Evolutionary conservation across 2,888 invertebrate species (phyloP), one percentile per base, ranked within the genome.

Genomic region (Platycheirus albimanus): DNA sequence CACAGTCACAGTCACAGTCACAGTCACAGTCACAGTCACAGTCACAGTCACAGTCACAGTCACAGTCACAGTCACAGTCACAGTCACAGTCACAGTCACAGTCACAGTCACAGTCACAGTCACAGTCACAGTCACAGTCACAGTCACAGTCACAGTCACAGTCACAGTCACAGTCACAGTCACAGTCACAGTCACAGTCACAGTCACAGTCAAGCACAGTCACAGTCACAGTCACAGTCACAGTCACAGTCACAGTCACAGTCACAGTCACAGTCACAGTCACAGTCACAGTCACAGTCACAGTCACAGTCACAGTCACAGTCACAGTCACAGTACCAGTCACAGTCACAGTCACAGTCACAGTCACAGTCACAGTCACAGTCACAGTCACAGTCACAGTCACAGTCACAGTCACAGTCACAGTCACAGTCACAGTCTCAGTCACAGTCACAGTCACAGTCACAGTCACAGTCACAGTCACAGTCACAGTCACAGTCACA

Each of bases 11-110:
- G 43, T 43, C 43, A 7, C 43, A 43, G 43, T 43, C 43, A 7
- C 43, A 43, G 43, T 43, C 43, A 7, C 43, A 43, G 43, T 43
- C 43, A 7, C 43, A 43, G 43, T 43, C 43, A 7, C 43, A 43
- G 43, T 43, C 43, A 7, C 43, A 43, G 43, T 43, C 43, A 7
- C 43, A 43, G 43, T 43, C 43, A 7, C 43, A 43, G 43, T 43
- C 43, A 7, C 43, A 43, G 43, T 43, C 43, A 7, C 41, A 41
- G 41, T 41, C 41, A 7, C 43, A 43, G 43, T 43, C 43, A 7
- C 43, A 43, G 43, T 43, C 43, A 7, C 43, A 43, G 43, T 43
- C 43, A 7, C 43, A 43, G 43, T 43, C 43, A 7, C 15, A 43
- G 43, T 43, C 43, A 7, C 15, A 43, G 43, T 43, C 43, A 7